Percentiles rank a stretch among this genome's conserved stretches.
Evolutionary conservation across 2,797 vertebrate genomes (phyloP).

Genomic region (Ficedula albicollis): DNA sequence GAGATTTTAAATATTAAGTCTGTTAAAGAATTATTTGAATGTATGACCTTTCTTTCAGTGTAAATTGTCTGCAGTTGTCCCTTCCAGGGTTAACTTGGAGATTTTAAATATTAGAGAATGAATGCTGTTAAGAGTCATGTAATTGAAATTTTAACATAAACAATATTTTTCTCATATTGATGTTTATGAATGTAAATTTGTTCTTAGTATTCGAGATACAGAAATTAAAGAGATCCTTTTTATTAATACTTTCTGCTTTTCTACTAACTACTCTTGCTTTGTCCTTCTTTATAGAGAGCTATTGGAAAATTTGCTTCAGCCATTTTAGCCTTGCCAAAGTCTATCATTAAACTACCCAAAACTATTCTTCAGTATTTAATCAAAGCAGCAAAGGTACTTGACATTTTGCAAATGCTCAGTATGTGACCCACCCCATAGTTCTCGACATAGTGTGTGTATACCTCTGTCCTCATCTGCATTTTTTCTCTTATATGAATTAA

Average conservation of each 20-base stretch:
- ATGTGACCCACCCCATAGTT: conserved; percentile 52
- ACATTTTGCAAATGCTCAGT: conserved; percentile 68
- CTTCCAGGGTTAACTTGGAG: not conserved
- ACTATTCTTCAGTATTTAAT: conserved; percentile 97
- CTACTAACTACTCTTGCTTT: conserved; percentile 83
- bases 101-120: not conserved
- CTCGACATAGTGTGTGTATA: not conserved
- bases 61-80: not conserved
- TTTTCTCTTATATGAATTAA: conserved; percentile 64
- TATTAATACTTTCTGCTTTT: conserved; percentile 55
- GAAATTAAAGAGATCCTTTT: not conserved
- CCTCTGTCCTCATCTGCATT: conserved; percentile 69
- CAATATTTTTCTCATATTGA: not conserved
- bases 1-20: no score
- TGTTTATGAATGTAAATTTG: not conserved
- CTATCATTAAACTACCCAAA: conserved; percentile 99
- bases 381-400: conserved; percentile 96
- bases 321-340: conserved; percentile 97
- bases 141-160: not conserved
- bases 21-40: conserved; percentile 4
- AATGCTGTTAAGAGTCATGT: not conserved
- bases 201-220: not conserved
- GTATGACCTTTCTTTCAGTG: not conserved
- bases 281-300: conserved; percentile 93
- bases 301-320: conserved; percentile 98